Conservation (phyloP, 30 jellyfish, hydroid and myxozoan genomes). For the Aurelia aurita complex sp. Pacific region DNA sequence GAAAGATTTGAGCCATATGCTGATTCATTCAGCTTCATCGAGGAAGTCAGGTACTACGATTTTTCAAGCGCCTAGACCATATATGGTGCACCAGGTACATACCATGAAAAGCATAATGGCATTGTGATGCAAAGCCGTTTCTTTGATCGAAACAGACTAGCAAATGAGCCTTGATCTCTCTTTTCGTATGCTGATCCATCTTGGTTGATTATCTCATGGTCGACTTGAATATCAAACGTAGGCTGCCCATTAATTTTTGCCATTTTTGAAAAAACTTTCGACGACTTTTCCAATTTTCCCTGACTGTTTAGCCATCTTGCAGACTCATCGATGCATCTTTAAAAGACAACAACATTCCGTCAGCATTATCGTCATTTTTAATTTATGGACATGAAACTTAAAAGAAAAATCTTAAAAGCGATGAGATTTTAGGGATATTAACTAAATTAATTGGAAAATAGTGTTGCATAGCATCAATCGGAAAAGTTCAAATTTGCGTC, state of each 20-base stretch:
- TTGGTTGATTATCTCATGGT: background rate
- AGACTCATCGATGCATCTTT: constrained; percentile 75
- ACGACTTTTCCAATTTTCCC: constrained; percentile 45
- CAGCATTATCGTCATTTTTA: background rate
- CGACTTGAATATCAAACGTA: constrained; percentile 1
- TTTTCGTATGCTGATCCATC: background rate
- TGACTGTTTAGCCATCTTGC: constrained; percentile 77
- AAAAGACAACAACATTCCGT: background rate
- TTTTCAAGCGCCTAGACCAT: background rate
- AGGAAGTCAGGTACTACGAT: background rate
- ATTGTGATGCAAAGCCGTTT: constrained; percentile 32
- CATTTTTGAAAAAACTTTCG: constrained; percentile 31
- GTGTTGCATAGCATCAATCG: too few relatives aligned
- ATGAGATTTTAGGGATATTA: too few relatives aligned
- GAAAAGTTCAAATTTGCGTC: too few relatives aligned
- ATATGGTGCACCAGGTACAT: background rate
- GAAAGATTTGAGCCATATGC: too few relatives aligned
- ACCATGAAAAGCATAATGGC: constrained; percentile 54
- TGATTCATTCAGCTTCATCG: too few relatives aligned
- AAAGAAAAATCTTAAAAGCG: background rate
- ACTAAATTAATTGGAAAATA: too few relatives aligned
- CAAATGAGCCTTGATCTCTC: constrained; percentile 36
- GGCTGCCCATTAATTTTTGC: constrained; percentile 53
- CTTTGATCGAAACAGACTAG: constrained; percentile 29
- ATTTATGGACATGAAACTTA: background rate